Evolutionary conservation across 2,888 invertebrate genomes (phyloP), one percentile per base, ranked within the genome.

Genomic region (Pteria penguin): DNA sequence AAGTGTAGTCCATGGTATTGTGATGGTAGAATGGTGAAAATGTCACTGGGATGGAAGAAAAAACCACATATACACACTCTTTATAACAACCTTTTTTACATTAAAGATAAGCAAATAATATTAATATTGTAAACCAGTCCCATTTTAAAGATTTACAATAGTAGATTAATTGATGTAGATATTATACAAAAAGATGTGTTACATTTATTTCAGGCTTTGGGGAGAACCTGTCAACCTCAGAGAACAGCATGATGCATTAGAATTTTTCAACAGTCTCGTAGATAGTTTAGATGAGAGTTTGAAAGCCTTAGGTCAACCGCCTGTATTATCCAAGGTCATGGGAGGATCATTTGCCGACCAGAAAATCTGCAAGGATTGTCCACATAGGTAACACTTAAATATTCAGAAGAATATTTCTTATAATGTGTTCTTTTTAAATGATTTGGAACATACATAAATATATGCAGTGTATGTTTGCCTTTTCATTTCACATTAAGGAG

Each of bases 271-370:
- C 96, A 97, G 97, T 81, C 94, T 99, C 67, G 97, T 98, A 52
- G 98, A 99, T 93, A 97, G 97, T 88, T 94, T 99, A 87, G 98
- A 99, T 90, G 98, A 98, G 93, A 98, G 98, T 14, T 93, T 98
- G 52, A 98, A 99, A 93, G 96, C 96, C 27, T 94, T 98, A 81
- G 96, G 96, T 45, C 96, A 97, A 89, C 86, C 89, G 0, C 86
- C 89, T 18, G 85, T 89, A 52, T 79, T 91, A 63, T 87, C 89
- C 74, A 97, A 96, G 91, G 97, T 97, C 70, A 94, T 99, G 90
- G 98, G 98, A 69, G 99, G 99, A 45, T 96, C 97, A 36, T 98
- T 98, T 93, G 98, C 98, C 62, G 98, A 99, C 93, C 98, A 99
- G 93, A 99, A 99, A 94, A 99, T 98, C 89, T 99, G 99, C 92